Evolutionary conservation across 2,797 vertebrate species (phyloP), one percentile per base, ranked within the genome.

Genomic region (Hybognathus amarus): DNA sequence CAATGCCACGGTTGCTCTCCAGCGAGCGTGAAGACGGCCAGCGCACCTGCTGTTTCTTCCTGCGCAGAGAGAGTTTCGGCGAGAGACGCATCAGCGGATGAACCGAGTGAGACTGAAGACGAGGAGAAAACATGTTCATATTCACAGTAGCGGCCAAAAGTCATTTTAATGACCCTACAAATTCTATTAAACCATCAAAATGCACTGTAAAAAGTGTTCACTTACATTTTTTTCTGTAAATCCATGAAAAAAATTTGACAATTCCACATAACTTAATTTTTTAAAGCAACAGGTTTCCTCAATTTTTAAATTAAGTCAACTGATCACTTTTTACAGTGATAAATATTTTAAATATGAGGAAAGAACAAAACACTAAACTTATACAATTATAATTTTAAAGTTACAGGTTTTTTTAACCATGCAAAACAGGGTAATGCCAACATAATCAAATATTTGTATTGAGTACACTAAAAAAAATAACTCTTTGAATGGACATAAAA

Each of bases 61-160:
- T 93, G 74, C 92, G 92, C 89, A 93, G 92, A 63, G 94, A 91
- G 8, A 95, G 92, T 50, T 94, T 95, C 0, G 95, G 94, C 0
- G 89, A 93, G 61, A 96, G 94, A 79, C 94, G 92, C 93, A 96
- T 91, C 89, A 96, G 47, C 13, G 95, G 95, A 67, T 96, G 95
- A 52, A 95, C 94, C 0, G 93, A 94, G 71, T 94, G 90, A 84
- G 94, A 91, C 94, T 96, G 84, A 47, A 87, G 22, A 47, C 50
- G 50, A 27, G 59, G 59, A 61, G n/a, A 61, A n/a, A 13, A 61
- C 20, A 50, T 12, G 33, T 54, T 24, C 24, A 33, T 33, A 50
- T 13, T 10, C 20, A 24, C 27, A 30, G 13, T 0, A 27, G 5
- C 3, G 56, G n/a, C 1, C n/a, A n/a, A 27, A 61, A 15, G 50